Conservation (phyloP, 1,140 invertebrate species). For the Pararge aegeria region DNA sequence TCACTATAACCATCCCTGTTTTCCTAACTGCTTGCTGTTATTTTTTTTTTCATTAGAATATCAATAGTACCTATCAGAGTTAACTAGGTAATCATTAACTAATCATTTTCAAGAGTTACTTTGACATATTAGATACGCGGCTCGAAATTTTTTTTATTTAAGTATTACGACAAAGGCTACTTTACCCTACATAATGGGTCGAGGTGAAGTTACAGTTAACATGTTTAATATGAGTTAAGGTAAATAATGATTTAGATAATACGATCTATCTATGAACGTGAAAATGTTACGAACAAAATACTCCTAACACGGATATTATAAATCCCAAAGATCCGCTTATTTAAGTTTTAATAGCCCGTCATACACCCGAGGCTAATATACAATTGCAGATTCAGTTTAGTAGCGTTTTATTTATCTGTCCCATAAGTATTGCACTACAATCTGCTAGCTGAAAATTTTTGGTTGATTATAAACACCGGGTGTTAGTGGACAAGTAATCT, state of each 20-base stretch:
- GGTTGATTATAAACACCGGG: too few relatives aligned
- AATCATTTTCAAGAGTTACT: slow-evolving; percentile 75
- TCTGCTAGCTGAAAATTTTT: too few relatives aligned
- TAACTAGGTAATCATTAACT: slow-evolving; percentile 74
- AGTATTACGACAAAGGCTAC: slow-evolving; percentile 69
- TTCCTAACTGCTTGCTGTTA: slow-evolving; percentile 75
- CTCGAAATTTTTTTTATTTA: slow-evolving; percentile 77
- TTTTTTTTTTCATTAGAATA: slow-evolving; percentile 63
- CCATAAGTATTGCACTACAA: too few relatives aligned
- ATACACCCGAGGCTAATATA: too few relatives aligned
- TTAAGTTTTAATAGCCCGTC: too few relatives aligned
- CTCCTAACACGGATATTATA: slow-evolving; percentile 12
- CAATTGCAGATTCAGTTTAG: too few relatives aligned
- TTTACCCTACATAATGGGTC: slow-evolving; percentile 70
- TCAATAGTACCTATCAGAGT: slow-evolving; percentile 60
- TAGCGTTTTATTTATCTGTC: too few relatives aligned
- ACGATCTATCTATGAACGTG: slow-evolving; percentile 39
- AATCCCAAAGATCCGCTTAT: too few relatives aligned
- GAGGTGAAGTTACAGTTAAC: slow-evolving; percentile 52
- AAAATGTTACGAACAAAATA: slow-evolving; percentile 41
- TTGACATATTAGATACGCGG: slow-evolving; percentile 79
- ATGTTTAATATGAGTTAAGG: slow-evolving; percentile 34
- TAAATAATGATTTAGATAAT: slow-evolving; percentile 40
- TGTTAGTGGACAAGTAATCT: too few relatives aligned
- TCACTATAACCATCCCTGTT: slow-evolving; percentile 76